Evolutionary conservation across 1,140 invertebrate genomes (phyloP).

Genomic region (Patella vulgata): DNA sequence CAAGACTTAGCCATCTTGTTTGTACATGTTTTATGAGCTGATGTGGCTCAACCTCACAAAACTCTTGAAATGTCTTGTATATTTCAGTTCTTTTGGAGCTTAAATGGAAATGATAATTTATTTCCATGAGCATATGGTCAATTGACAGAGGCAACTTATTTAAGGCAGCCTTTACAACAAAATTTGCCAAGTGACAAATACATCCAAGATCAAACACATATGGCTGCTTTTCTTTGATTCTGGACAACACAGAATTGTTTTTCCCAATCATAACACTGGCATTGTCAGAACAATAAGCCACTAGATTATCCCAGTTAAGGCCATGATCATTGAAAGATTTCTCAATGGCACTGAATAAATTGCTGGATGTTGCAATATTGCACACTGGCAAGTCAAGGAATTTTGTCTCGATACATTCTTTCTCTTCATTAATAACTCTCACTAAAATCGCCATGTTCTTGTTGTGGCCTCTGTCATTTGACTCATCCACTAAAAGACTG

Average conservation of each 20-base stretch:
- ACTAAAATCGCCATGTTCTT: slow-evolving; percentile 18
- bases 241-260: slow-evolving; percentile 30
- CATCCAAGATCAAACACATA: slow-evolving; percentile 24
- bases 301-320: slow-evolving; percentile 15
- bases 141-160: slow-evolving; percentile 13
- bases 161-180: slow-evolving; percentile 7
- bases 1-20: slow-evolving; percentile 35
- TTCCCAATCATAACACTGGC: slow-evolving; percentile 23
- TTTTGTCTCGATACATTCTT: not conserved
- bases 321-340: slow-evolving; percentile 7
- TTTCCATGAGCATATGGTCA: slow-evolving; percentile 21
- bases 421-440: not conserved
- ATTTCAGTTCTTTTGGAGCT: slow-evolving; percentile 20
- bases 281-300: slow-evolving; percentile 25
- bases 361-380: slow-evolving; percentile 3
- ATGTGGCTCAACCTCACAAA: slow-evolving; percentile 22
- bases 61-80: slow-evolving; percentile 23
- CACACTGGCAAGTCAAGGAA: slow-evolving; percentile 16
- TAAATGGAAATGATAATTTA: slow-evolving; percentile 22
- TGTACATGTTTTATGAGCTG: slow-evolving; percentile 36
- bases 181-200: too few relatives aligned
- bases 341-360: slow-evolving; percentile 11
- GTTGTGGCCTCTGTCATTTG: slow-evolving; percentile 10
- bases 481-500: slow-evolving; percentile 9
- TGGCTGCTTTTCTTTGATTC: slow-evolving; percentile 21